Base-by-base conservation (phyloP, 2,888 invertebrate genomes). In the Diarsia mendica region DNA sequence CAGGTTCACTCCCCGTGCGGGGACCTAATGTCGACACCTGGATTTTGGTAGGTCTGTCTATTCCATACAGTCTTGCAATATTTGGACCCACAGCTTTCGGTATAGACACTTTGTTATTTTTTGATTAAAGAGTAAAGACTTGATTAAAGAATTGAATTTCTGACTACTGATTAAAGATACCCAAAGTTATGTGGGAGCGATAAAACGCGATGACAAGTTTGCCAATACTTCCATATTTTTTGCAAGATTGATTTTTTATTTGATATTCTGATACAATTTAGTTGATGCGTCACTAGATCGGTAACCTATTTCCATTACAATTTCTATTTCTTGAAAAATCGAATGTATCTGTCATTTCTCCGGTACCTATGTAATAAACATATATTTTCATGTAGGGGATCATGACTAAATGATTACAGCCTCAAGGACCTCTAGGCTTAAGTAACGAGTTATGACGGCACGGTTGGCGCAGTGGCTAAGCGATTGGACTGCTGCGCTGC, bases 181-280 rank as follows among this genome's bases (percentile, higher is more conserved):
- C 8, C 39, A 39, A 13, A 13, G 28, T 28, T 28, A 58, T 8
- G 15, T 15, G 15, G 28, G 9, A 28, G 18, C 18, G 28, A 28
- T 28, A 58, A 1, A 3, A 28, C 18, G 23, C 13, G 18, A 9
- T 18, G 58, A 3, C 28, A 28, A 58, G 28, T 15, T 58, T 28
- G 3, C 9, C 15, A 58, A 28, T 39, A 8, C 3, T 58, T 18
- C 28, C 18, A 58, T 28, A 58, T 58, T 28, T 58, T 58, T 58
- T 28, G n/a, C 13, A 1, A 63, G n/a, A 63, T 63, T 63, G 63
- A 63, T 63, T n/a, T 63, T 44, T 63, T 63, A 63, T 63, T 44
- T 44, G 61, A 63, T 63, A 63, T 63, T 44, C 61, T 44, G 39
- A 44, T 13, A 63, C 61, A n/a, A 63, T 63, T 63, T 63, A 63